Base-by-base conservation (phyloP, 2,113 vertebrate genomes). In the Leptodactylus fuscus region DNA sequence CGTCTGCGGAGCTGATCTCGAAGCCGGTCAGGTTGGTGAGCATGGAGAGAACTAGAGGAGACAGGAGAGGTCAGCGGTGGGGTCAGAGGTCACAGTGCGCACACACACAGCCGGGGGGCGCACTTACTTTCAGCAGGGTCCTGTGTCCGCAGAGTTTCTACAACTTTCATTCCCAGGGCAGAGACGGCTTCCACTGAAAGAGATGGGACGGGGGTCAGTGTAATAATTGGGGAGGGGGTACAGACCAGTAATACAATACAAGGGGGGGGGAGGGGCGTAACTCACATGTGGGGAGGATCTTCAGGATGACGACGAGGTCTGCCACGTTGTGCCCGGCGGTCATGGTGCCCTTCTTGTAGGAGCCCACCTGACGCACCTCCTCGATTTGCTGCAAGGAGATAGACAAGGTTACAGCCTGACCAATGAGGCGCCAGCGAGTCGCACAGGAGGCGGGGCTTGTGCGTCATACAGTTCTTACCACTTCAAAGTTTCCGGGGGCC, bases 301-400 rank as follows among this genome's bases (percentile, higher is more conserved):
- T 99, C 5, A 99, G 94, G 82, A 99, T 99, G 11, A 99, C 98
- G 0, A 99, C 98, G 74, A 99, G 92, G 49, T 99, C 98, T 0
- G 98, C 98, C 51, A 99, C 98, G 0, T 99, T 99, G 91, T 98
- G 97, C 80, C 98, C 98, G 0, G 96, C 95, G 0, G 95, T 98
- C 98, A 99, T 99, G 5, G 98, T 99, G 1, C 98, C 98, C 88
- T 99, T 99, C 94, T 99, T 99, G 90, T 99, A 99, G 3, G 97
- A 99, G 16, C 98, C 98, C 3, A 98, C 98, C 88, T 99, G 98
- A 60, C 98, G 96, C 44, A 99, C 97, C 88, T 99, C 98, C 88
- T 99, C 98, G 3, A 99, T 98, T 99, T 99, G 97, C 98, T 99
- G 74, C 0, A 87, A 13, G 36, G 22, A 5, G 13, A 62, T 2